phyloP scores from a whole-genome alignment of 2,888 invertebrate species.

The Apodemia duryi region DNA sequence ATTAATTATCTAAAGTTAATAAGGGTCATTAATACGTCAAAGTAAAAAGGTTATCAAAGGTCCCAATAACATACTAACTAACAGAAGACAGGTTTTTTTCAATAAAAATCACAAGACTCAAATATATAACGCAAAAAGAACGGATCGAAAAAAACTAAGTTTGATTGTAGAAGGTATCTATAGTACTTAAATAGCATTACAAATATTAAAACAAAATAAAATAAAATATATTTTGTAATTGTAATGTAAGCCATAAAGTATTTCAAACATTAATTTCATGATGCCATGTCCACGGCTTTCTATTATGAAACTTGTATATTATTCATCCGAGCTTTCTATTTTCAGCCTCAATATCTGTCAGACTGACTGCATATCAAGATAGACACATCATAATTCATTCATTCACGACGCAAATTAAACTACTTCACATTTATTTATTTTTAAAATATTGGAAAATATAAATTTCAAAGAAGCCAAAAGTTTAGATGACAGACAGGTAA shows the following conservation, averaged over 20 bases:
- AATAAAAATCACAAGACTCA: too few relatives aligned
- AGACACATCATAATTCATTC: conserved; percentile 13
- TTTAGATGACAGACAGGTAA: neutral
- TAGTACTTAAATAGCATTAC: too few relatives aligned
- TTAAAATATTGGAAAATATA: neutral
- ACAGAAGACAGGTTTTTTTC: too few relatives aligned
- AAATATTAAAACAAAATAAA: too few relatives aligned
- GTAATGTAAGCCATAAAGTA: neutral
- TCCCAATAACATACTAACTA: too few relatives aligned
- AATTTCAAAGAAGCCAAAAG: neutral
- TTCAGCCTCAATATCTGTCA: neutral
- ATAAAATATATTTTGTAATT: neutral
- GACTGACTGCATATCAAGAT: neutral
- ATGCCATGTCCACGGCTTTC: neutral
- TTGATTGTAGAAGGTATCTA: too few relatives aligned
- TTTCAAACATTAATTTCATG: neutral
- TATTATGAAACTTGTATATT: too few relatives aligned
- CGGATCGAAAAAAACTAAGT: too few relatives aligned
- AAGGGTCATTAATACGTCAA: too few relatives aligned
- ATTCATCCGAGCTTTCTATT: neutral
- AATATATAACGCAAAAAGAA: too few relatives aligned
- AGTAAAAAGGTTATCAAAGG: too few relatives aligned
- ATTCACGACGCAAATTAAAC: neutral
- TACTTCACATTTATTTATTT: neutral
- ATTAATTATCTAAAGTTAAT: too few relatives aligned